These are phyloP conservation scores for Rhorus exstirpatorius DNA, from an alignment of 2,888 invertebrate species.

Conservation along the genomic window DNA sequence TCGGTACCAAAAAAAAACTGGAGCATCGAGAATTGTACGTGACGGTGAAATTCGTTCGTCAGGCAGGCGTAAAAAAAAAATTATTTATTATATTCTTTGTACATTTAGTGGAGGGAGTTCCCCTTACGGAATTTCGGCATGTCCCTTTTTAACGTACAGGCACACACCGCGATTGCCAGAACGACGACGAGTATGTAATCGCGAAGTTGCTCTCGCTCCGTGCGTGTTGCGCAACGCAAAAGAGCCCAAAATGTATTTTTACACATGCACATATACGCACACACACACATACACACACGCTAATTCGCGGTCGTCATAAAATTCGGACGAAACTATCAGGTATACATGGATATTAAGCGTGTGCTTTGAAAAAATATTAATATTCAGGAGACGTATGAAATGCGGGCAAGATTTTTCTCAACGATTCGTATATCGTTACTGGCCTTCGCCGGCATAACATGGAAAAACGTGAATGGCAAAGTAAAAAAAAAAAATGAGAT, in stretches of 20 bases:
- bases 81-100: too few relatives aligned
- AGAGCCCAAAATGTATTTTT: constrained; percentile 39
- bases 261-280: too few relatives aligned
- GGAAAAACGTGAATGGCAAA: not conserved
- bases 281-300: constrained; percentile 20
- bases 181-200: constrained; percentile 42
- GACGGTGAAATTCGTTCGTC: constrained; percentile 59
- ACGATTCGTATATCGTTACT: not conserved
- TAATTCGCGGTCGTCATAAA: constrained; percentile 63
- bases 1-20: constrained; percentile 23
- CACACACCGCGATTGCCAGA: constrained; percentile 4
- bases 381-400: constrained; percentile 35
- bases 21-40: constrained; percentile 33
- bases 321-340: constrained; percentile 15
- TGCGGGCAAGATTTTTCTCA: constrained; percentile 30
- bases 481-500: not conserved
- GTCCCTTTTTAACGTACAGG: constrained; percentile 33
- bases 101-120: constrained; percentile 50
- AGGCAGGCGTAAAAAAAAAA: constrained; percentile 36
- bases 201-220: constrained; percentile 29
- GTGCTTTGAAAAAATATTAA: constrained; percentile 36
- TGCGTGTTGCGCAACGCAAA: constrained; percentile 53
- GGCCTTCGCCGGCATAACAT: not conserved
- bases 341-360: not conserved
- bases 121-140: constrained; percentile 60